Base-by-base conservation (phyloP, 2,888 invertebrate genomes). In the Bedellia somnulentella region DNA sequence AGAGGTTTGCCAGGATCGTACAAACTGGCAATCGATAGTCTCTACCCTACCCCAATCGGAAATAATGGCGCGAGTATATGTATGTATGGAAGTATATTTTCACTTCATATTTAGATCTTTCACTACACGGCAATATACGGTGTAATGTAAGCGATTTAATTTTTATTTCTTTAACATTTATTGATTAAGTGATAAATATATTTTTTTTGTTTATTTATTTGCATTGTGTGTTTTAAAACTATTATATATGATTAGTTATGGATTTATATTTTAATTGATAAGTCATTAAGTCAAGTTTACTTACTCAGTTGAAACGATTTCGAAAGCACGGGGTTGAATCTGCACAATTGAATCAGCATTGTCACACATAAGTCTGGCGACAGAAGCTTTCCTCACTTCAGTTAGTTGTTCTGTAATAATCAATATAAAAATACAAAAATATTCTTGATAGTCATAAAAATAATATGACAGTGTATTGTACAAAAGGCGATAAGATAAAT, bases 321-420 rank as follows among this genome's bases (percentile, higher is more conserved):
- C 15, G 27, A 27, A 27, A n/a, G 27, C 27, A 8, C 18, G 17
- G 11, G 33, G 30, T n/a, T 33, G 33, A 8, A 33, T 27, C 10
- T 23, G 17, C 8, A 10, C 15, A 11, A 33, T 27, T 11, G 15
- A 14, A 15, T 30, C 33, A 2, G 26, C 33, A 9, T 30, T 30
- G 21, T 33, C 27, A 17, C 33, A 33, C 9, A 33, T 15, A 2
- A 33, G 17, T 4, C 30, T 26, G n/a, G 33, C 30, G 5, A 33
- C 11, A 6, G 33, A 17, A 8, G 27, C 23, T 12, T 33, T 33
- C 5, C 30, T 26, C n/a, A 33, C 15, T 24, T 33, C 30, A 5
- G 15, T 10, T 17, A 33, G 15, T 27, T 33, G 33, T 15, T 25
- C 33, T 33, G 27, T 12, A 23, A 27, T 2, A n/a, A n/a, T n/a